Evolutionary conservation across 2,888 invertebrate species (phyloP).

Genomic region (Cheilosia pagana): DNA sequence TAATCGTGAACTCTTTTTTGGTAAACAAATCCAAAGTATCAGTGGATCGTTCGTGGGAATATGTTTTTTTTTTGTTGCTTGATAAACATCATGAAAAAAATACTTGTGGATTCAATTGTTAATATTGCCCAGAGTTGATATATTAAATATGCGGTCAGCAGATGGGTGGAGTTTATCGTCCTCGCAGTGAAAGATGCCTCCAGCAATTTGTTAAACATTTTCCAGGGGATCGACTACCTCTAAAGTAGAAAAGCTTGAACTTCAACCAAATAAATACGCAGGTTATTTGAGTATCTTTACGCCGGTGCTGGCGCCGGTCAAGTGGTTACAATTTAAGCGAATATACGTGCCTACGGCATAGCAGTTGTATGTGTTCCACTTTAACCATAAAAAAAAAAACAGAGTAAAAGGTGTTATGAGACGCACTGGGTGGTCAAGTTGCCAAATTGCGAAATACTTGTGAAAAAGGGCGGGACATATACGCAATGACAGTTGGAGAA

Average conservation of each 20-base stretch:
- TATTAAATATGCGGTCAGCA: slow-evolving; percentile 45
- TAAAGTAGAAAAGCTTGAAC: slow-evolving; percentile 55
- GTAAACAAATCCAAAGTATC: slow-evolving; percentile 40
- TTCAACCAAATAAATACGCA: slow-evolving; percentile 35
- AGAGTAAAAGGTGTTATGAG: too few relatives aligned
- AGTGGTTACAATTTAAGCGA: too few relatives aligned
- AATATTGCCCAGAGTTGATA: slow-evolving; percentile 32
- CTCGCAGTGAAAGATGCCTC: slow-evolving; percentile 29
- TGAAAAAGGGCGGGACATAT: too few relatives aligned
- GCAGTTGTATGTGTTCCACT: too few relatives aligned
- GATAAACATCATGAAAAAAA: slow-evolving; percentile 42
- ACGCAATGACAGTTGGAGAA: too few relatives aligned
- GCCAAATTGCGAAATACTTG: too few relatives aligned
- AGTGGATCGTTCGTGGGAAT: background rate
- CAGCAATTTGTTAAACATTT: slow-evolving; percentile 26
- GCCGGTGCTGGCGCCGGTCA: too few relatives aligned
- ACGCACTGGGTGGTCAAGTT: too few relatives aligned
- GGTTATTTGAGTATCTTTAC: slow-evolving; percentile 16
- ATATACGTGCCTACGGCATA: too few relatives aligned
- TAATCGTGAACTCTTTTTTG: slow-evolving; percentile 28
- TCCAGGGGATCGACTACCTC: slow-evolving; percentile 59
- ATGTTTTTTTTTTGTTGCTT: background rate
- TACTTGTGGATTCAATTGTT: slow-evolving; percentile 22
- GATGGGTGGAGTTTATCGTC: slow-evolving; percentile 14
- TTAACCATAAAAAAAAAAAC: too few relatives aligned